Base-by-base conservation (phyloP, 2,113 vertebrate species). In the Natator depressus region DNA sequence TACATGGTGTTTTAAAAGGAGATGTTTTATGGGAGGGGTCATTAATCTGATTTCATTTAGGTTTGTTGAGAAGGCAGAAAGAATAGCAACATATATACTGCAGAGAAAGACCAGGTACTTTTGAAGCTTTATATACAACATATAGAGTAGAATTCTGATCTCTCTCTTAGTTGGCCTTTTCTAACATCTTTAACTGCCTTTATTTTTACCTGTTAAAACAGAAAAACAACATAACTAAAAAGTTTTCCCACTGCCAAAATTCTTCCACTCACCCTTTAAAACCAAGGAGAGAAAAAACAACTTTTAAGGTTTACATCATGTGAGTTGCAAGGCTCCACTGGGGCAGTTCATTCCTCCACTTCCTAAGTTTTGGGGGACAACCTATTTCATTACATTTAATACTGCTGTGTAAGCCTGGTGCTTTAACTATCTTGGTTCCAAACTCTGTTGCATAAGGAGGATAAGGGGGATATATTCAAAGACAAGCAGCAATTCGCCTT, bases 11-110 rank as follows among this genome's bases (percentile, higher is more conserved):
- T 97, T 87, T 89, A 95, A 91, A 85, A 90, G 53, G 79, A 65
- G 29, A 51, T 46, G 5, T 2, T 1, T 94, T 91, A 75, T 88
- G 24, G 65, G 17, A 38, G n/a, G 65, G 19, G n/a, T 22, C 31
- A 72, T 10, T 38, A 72, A 38, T 72, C n/a, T 38, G 65, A 93
- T 91, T 88, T 92, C 78, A 82, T 90, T 94, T 90, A 53, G 6
- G 49, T 89, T 94, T 94, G 13, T 80, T 88, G 72, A 94, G 78
- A 91, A 93, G 49, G 82, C 83, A 97, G 87, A 89, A 85, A 85
- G 38, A 92, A 46, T 49, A 82, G 75, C 54, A 84, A 65, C 31
- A 92, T 47, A 92, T 4, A 89, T 46, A 79, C 85, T 80, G 87
- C 79, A 19, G 47, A 90, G 47, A 94, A 91, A 89, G 59, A 50